Evolutionary conservation across 1,140 invertebrate species (phyloP).

Genomic region (Prorops nasuta): DNA sequence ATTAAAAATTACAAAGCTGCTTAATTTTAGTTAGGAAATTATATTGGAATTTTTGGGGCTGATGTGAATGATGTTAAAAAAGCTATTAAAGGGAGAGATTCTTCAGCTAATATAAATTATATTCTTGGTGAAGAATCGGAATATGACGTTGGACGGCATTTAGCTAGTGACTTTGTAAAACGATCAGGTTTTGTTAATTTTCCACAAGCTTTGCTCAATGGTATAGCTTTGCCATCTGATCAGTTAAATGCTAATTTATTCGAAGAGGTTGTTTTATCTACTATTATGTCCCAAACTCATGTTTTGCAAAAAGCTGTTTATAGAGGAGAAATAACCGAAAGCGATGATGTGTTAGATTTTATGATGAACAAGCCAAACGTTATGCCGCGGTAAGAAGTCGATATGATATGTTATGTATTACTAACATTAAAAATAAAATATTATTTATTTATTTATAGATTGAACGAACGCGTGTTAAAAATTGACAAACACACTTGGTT

Average conservation of each 20-base stretch:
- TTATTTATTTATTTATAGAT: constrained; percentile 52
- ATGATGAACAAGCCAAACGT: constrained; percentile 96
- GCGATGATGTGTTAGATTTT: constrained; percentile 84
- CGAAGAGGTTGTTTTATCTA: constrained; percentile 89
- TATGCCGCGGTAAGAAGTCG: constrained; percentile 72
- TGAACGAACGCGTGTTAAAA: constrained; percentile 87
- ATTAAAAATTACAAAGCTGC: background rate
- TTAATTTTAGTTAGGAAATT: constrained; percentile 36
- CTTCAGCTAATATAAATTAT: constrained; percentile 69
- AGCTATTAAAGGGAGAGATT: constrained; percentile 68
- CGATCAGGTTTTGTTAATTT: constrained; percentile 75
- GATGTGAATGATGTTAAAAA: constrained; percentile 68
- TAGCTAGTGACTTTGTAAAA: constrained; percentile 80
- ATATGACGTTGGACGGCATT: constrained; percentile 85
- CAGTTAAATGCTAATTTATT: constrained; percentile 77
- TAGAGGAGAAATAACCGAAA: constrained; percentile 80
- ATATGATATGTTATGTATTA: constrained; percentile 4
- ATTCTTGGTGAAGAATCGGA: constrained; percentile 86
- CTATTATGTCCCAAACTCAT: constrained; percentile 86
- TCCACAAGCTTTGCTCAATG: constrained; percentile 90
- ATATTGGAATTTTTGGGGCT: constrained; percentile 52
- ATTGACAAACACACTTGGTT: constrained; percentile 72
- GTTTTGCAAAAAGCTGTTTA: constrained; percentile 86
- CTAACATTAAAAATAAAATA: background rate
- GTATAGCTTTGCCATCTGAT: constrained; percentile 77